Base-by-base conservation (phyloP, 2,113 vertebrate genomes). In the Todiramphus saurophagus region DNA sequence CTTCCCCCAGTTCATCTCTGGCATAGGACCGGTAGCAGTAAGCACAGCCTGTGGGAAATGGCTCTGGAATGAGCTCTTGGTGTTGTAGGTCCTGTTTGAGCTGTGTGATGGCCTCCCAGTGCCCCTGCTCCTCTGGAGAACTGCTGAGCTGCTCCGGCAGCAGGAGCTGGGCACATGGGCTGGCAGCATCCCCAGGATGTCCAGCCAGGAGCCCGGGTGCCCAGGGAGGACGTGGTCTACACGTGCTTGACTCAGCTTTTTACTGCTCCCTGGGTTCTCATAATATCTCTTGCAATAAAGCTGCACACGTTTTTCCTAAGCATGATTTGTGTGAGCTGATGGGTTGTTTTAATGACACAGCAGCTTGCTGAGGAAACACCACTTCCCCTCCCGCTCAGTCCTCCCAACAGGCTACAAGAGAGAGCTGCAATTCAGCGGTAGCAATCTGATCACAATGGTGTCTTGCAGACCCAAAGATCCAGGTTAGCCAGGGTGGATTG, bases 361-460 rank as follows among this genome's bases (percentile, higher is more conserved):
- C 66, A 62, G 35, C 70, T 70, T 9, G 66, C 56, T 43, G 66
- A 88, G 92, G 75, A 88, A 96, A n/a, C 55, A 13, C 7, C 55
- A 5, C 20, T 60, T 78, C 68, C 48, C 60, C 46, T 30, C 24
- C 81, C 14, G 39, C 82, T 37, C 4, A 4, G 13, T 20, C 35
- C 35, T 68, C 64, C 73, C 60, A 20, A 7, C 17, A 13, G 5
- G 24, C 60, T n/a, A 1, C 31, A 1, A 10, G 44, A 39, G 50
- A 20, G 25, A 16, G 56, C 70, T 81, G 44, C 53, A 4, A 39
- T 73, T 13, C 25, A 50, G 58, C 82, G 48, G 27, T 5, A 72
- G 16, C n/a, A 2, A 7, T 43, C 2, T 15, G 51, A 39, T 11
- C 67, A 19, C 1, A 0, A 5, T 0, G 0, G 10, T 5, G 43